phyloP scores from a whole-genome alignment of 2,888 invertebrate genomes.

The Molorchus minor region DNA sequence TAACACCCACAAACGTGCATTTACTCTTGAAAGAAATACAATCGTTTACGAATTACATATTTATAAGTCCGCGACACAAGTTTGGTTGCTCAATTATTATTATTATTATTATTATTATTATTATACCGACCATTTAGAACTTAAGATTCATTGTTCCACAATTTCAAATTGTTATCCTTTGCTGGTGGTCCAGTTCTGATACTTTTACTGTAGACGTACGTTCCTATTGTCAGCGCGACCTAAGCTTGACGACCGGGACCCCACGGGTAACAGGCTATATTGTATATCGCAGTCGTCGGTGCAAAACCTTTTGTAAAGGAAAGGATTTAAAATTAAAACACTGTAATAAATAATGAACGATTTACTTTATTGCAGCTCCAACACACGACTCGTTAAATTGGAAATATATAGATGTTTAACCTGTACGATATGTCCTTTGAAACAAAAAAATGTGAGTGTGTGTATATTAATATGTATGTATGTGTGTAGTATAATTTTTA shows the following conservation, averaged over 20 bases:
- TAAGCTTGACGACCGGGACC: conserved; percentile 53
- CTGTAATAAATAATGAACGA: conserved; percentile 59
- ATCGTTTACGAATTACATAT: no score
- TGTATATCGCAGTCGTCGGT: conserved; percentile 31
- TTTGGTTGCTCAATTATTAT: no score
- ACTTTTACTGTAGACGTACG: conserved; percentile 54
- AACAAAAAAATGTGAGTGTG: conserved; percentile 39
- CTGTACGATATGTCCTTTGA: conserved; percentile 53
- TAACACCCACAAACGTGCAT: no score
- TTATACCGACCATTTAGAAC: no score
- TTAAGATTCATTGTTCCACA: conserved; percentile 52
- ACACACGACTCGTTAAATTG: conserved; percentile 59
- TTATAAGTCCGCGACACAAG: no score
- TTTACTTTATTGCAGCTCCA: conserved; percentile 63
- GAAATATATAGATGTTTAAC: conserved; percentile 45
- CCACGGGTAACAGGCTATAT: conserved; percentile 44
- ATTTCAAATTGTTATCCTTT: conserved; percentile 54
- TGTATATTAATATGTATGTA: not conserved
- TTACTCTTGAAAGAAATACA: no score
- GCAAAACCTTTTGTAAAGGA: conserved; percentile 21
- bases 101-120: no score
- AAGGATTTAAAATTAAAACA: conserved; percentile 17
- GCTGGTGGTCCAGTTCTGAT: conserved; percentile 58
- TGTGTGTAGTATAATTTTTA: conserved; percentile 41
- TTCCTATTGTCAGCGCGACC: conserved; percentile 57